Evolutionary conservation across 2,888 invertebrate species (phyloP), one percentile per base, ranked within the genome.

Genomic region (Sarcophaga subvicina): DNA sequence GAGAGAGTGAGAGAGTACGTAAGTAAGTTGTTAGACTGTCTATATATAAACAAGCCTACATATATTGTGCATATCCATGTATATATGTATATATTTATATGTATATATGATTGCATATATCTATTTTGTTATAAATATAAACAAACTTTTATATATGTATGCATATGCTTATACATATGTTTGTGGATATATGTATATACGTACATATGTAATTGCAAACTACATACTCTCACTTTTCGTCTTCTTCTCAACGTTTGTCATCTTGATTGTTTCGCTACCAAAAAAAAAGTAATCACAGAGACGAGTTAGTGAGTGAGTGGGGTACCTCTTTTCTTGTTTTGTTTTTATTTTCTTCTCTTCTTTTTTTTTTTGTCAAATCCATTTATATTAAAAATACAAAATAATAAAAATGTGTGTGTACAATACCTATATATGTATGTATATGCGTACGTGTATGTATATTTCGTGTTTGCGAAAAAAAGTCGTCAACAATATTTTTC

Each of bases 191-290:
- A 71, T 72, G 14, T 63, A 79, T 27, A 22, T 67, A 71, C 25
- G 54, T 70, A 71, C 12, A 59, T 71, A 71, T 66, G 25, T 66
- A 70, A 59, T 72, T 59, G 20, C 22, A 78, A 83, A 77, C 77
- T 78, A 72, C 69, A 49, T 78, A 83, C 83, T 83, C 83, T 83
- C 78, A 83, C 83, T 83, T 83, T 80, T 80, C 12, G 69, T 73
- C 70, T 47, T 45, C 59, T 75, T 80, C 25, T 66, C 60, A 54
- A 12, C 63, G 59, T 70, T 63, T 82, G 45, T 67, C 49, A 49
- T 70, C 6, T 80, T 84, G 67, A 71, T 79, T 66, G 37, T 37
- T 71, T 82, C 37, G 17, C n/a, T 60, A 8, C 1, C 17, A 17
- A 54, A 54, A 12, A 54, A 14, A 54, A 5, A 17, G 10, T 25